Evolutionary conservation across 2,113 vertebrate species (phyloP), one percentile per base, ranked within the genome.

Genomic region (Gobio gobio): DNA sequence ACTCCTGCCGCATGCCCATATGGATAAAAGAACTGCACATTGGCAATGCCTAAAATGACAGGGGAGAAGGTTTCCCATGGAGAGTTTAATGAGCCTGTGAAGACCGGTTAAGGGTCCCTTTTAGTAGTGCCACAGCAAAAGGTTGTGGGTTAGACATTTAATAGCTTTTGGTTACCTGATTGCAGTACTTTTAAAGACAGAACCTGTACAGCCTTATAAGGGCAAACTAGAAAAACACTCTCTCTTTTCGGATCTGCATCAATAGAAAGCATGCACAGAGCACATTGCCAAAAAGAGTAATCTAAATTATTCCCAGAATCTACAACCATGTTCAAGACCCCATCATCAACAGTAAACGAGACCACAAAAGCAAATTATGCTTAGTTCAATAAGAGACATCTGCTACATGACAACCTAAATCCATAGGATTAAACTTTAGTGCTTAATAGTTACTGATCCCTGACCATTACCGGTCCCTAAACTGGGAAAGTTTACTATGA

Each of bases 271-370:
- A 68, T 6, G 59, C 78, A 66, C n/a, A 70, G 73, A 63, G 78
- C 40, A 80, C 70, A 47, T 8, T 86, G 86, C 87, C 85, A 87
- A 88, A 85, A 56, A 5, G 79, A 18, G 61, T 59, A 86, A 89
- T 86, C 87, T 85, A 79, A 87, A 90, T 90, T 85, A 88, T 78
- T 89, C 83, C 84, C 83, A 87, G 76, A 82, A 88, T 78, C 75
- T 82, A 77, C 63, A 40, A 75, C 49, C 51, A 51, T 85, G 63
- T 75, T 86, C 47, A 74, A 40, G 49, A 72, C 49, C 78, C 73
- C 54, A 85, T 7, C 66, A 68, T 7, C 66, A 68, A 29, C 81
- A 64, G 43, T 61, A 79, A 83, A 83, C 74, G 33, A 43, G 59
- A 85, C 58, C 29, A 78, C 22, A 40, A 78, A 83, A 72, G 26